Conservation (phyloP, 2,113 vertebrate species). For the Hippocampus abdominalis region DNA sequence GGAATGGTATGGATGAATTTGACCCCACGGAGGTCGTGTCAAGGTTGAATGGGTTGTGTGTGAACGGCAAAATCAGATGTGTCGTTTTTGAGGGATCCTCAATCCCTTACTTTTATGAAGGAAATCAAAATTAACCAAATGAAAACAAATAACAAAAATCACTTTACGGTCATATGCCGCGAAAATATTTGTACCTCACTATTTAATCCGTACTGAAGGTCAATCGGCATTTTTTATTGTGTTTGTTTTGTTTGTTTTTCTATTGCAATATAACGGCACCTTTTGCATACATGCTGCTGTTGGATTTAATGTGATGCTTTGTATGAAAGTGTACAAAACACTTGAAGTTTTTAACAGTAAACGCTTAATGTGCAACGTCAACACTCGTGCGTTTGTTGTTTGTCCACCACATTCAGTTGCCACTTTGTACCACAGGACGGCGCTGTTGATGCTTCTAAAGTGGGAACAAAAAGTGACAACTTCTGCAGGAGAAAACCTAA, state of each 20-base stretch:
- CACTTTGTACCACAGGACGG: background rate
- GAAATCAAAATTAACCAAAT: background rate
- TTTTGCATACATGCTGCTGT: background rate
- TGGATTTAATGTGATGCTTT: background rate
- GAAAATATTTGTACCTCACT: background rate
- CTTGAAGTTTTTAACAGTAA: constrained; percentile 5
- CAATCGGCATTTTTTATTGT: background rate
- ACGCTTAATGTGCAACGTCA: background rate
- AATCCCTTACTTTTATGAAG: background rate
- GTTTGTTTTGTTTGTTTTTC: background rate
- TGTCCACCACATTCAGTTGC: background rate
- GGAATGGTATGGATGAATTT: too few species aligned
- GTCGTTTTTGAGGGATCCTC: background rate
- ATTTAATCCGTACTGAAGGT: constrained; percentile 1
- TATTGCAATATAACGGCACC: background rate
- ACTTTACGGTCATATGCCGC: background rate
- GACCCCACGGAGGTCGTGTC: too few species aligned
- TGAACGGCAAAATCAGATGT: background rate
- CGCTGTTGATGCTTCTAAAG: background rate
- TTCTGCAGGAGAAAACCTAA: background rate
- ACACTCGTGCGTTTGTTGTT: background rate
- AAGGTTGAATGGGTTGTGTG: too few species aligned
- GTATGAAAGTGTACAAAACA: background rate
- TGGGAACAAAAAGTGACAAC: background rate
- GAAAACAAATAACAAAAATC: background rate